Evolutionary conservation across 2,797 vertebrate species (phyloP), one percentile per base, ranked within the genome.

Genomic region (Enteromius mattozi): DNA sequence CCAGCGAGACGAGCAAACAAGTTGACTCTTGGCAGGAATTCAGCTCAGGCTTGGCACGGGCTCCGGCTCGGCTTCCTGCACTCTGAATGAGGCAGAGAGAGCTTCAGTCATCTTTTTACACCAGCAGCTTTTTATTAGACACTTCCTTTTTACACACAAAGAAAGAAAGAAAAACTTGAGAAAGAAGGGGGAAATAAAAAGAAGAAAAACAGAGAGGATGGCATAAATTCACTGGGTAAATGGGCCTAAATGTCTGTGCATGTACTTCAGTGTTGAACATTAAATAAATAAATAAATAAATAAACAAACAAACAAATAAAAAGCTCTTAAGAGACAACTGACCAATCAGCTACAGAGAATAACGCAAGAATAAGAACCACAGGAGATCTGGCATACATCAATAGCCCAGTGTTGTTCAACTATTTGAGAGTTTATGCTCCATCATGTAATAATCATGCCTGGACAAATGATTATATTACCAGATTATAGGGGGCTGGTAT

Each of bases 1-100:
- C 98, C 98, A 97, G 97, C 93, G 92, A 97, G 97, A 98, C 97
- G 97, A 97, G 96, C 96, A 96, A 98, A 96, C 97, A 96, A 96
- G 95, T 95, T 92, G 95, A 95, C 94, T 96, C 96, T 96, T 97
- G 96, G 96, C 97, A 96, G 95, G 94, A 92, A 94, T 96, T 96
- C 97, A 96, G 94, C 94, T 92, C 91, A 90, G 93, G 92, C 95
- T 97, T 98, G 96, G 97, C 97, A 97, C 96, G 90, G 91, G 90
- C 89, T 94, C 91, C 91, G 83, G 92, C 91, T 91, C 92, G 87
- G 96, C 96, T 97, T 97, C 96, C 96, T 96, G 95, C 95, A 92
- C 91, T 92, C 88, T 76, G 83, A 74, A 86, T 86, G 75, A 87
- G 74, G 66, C 84, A 56, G 86, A 88, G 82, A 77, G 89, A 51